These are phyloP conservation scores for Phengaris arion DNA, from an alignment of 2,888 invertebrate species.

Conservation along the genomic window DNA sequence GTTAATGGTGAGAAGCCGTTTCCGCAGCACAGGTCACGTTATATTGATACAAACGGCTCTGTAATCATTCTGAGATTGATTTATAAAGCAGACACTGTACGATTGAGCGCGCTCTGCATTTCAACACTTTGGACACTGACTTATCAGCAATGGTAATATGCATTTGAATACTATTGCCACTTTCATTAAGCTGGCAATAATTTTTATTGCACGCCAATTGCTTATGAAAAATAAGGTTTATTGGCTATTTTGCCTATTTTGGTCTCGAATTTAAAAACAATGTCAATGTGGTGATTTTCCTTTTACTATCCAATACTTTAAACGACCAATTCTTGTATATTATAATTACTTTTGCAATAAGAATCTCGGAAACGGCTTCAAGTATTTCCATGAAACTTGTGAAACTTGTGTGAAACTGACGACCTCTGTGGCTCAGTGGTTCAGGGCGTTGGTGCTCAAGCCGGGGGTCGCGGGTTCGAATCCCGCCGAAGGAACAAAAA, in stretches of 20 bases:
- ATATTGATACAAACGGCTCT: constrained; percentile 37
- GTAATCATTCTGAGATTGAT: constrained; percentile 39
- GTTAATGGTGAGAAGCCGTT: neutral
- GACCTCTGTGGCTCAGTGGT: too few species aligned
- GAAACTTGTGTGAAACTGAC: too few species aligned
- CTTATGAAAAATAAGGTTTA: neutral
- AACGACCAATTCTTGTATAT: too few species aligned
- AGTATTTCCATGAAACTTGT: too few species aligned
- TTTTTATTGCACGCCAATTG: neutral
- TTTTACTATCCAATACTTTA: too few species aligned
- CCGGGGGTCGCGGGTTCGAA: too few species aligned
- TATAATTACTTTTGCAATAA: too few species aligned
- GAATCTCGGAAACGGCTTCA: too few species aligned
- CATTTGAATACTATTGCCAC: neutral
- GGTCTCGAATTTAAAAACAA: too few species aligned
- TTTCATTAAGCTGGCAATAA: neutral
- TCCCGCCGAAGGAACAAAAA: too few species aligned
- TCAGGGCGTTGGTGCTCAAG: too few species aligned
- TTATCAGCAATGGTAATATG: constrained; percentile 20
- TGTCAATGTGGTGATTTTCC: too few species aligned
- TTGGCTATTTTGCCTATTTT: neutral
- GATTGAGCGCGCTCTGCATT: constrained; percentile 40
- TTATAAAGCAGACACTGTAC: constrained; percentile 40
- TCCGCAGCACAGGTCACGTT: constrained; percentile 27
- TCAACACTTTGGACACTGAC: constrained; percentile 28